These are phyloP conservation scores for Tiaroga cobitis DNA, from an alignment of 2,797 vertebrate genomes.

Conservation along the genomic window DNA sequence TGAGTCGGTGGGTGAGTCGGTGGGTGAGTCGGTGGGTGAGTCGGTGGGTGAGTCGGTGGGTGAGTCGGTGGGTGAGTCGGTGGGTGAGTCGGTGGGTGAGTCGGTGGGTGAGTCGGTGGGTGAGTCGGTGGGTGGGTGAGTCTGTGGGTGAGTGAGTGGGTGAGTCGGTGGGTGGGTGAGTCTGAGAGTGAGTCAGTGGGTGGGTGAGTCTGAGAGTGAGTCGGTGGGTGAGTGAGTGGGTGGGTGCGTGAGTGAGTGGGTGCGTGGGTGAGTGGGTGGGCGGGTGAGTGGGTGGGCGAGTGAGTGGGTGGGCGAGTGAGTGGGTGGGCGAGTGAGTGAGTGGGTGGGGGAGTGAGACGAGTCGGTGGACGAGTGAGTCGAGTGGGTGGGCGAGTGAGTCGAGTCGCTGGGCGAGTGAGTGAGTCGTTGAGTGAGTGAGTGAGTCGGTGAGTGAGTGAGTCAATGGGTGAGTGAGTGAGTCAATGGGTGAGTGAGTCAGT, in stretches of 20 bases:
- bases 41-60: not conserved
- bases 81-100: no score
- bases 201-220: not conserved
- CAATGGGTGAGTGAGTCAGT: not conserved
- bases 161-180: not conserved
- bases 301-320: not conserved
- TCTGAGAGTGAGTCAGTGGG: not conserved
- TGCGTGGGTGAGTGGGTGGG: slow-evolving; percentile 8
- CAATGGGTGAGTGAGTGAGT: not conserved
- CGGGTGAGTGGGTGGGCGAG: not conserved
- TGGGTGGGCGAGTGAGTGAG: not conserved
- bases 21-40: not conserved
- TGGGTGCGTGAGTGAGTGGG: not conserved
- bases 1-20: no score
- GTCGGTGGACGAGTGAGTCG: no score
- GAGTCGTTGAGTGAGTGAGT: no score
- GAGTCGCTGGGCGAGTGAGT: no score
- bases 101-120: no score
- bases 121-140: no score
- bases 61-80: not conserved
- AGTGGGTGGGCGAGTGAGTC: no score
- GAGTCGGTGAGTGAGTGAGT: no score
- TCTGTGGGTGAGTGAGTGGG: no score
- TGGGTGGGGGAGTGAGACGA: no score
- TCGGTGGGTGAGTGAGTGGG: not conserved